Base-by-base conservation (phyloP, 2,113 vertebrate species). In the Garra rufa region DNA sequence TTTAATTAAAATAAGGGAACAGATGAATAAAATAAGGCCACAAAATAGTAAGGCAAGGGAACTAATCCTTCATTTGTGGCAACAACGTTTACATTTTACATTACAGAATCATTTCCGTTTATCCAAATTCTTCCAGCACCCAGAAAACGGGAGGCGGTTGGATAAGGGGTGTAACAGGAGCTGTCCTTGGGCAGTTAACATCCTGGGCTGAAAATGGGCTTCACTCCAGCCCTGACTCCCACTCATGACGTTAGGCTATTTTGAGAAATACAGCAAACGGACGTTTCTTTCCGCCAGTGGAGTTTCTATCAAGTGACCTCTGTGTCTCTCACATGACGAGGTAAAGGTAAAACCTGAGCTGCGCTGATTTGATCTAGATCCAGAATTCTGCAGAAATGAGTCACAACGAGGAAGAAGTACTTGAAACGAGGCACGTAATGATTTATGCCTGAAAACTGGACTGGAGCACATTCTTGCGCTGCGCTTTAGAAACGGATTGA, bases 401-500 rank as follows among this genome's bases (percentile, higher is more conserved):
- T 48, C 73, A 30, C 44, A 52, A 30, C 5, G 9, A 52, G 15
- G 46, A 75, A 28, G 73, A 75, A 52, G 15, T 21, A 75, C 2
- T 30, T 50, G 15, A 75, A 48, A 26, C 3, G 73, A 46, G n/a
- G 17, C 34, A 3, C 19, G 17, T 3, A 50, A 30, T 52, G 26
- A 11, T 52, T 76, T 28, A 76, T 26, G 28, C 4, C 26, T 70
- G 52, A 21, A 21, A 21, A 21, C 46, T 63, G 5, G 15, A 59
- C 78, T 70, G 73, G 21, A 80, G 15, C 38, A 87, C 3, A 11
- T 75, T 24, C 75, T 76, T 84, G 17, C 19, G 1, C 15, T 48
- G 26, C 6, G 9, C 21, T 75, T 30, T 83, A n/a, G n/a, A n/a
- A n/a, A n/a, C n/a, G n/a, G n/a, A n/a, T n/a, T 69, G 15, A 9